These are phyloP conservation scores for Apodemia zela DNA, from an alignment of 2,888 invertebrate species.

Conservation along the genomic window DNA sequence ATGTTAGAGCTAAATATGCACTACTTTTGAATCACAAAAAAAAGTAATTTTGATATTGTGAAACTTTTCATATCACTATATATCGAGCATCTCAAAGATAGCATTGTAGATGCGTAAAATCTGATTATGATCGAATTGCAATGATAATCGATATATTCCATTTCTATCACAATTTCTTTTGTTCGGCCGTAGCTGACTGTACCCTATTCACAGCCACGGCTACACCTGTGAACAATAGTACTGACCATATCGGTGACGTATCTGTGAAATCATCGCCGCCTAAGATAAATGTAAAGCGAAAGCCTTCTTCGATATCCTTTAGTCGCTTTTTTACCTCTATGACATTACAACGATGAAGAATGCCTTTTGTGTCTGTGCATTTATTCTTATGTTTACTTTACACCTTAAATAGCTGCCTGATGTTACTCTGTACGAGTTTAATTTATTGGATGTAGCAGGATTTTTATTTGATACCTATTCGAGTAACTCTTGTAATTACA, in stretches of 20 bases:
- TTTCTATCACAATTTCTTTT: constrained; percentile 6
- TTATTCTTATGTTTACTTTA: constrained; percentile 20
- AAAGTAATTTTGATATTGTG: not conserved
- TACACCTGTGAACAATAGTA: constrained; percentile 35
- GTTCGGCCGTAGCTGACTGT: constrained; percentile 37
- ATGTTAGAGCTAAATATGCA: too few species aligned
- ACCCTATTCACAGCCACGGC: constrained; percentile 24
- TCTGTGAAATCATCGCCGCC: constrained; percentile 36
- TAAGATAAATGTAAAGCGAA: constrained; percentile 37
- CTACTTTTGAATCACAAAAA: not conserved
- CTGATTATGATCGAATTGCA: constrained; percentile 1
- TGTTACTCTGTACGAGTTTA: constrained; percentile 36
- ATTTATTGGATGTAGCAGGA: constrained; percentile 27
- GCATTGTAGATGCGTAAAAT: not conserved
- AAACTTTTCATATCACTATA: not conserved
- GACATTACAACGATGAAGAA: constrained; percentile 64
- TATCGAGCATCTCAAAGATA: not conserved
- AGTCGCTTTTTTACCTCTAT: constrained; percentile 38
- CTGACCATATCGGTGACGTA: constrained; percentile 37
- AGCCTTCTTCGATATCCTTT: constrained; percentile 32
- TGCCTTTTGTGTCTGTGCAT: constrained; percentile 53
- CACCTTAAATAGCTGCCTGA: constrained; percentile 24
- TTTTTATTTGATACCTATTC: not conserved
- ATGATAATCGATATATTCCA: constrained; percentile 2
- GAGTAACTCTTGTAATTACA: not conserved